Base-by-base conservation (phyloP, 2,113 vertebrate species). In the Phasianus colchicus region DNA sequence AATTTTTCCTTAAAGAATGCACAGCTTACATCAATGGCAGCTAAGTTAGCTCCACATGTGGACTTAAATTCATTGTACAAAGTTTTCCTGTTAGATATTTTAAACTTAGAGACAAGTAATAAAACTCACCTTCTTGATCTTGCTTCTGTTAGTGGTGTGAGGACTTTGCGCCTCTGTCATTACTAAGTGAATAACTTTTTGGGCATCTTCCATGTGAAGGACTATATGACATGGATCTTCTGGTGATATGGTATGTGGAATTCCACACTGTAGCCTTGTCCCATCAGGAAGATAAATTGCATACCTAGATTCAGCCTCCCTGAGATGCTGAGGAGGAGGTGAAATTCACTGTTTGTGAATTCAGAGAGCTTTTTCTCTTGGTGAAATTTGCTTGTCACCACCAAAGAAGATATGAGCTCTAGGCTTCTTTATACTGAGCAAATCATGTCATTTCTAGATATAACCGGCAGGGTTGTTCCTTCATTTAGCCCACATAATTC, bases 361-460 rank as follows among this genome's bases (percentile, higher is more conserved):
- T 78, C 64, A 78, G 42, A 67, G 69, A 78, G 38, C 63, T 93
- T 19, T 81, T 86, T 52, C 65, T 86, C 77, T 72, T 34, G 50
- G 52, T 92, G 47, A 75, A 66, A 36, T 92, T 86, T 81, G 30
- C 47, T 86, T 92, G 70, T 92, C 73, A 66, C 25, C 80, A 75
- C 32, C 6, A 5, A 84, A 78, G 61, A 86, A 78, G 60, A 27
- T 84, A 58, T 13, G 38, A 86, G 73, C 83, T 74, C 32, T 72
- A 89, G 83, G 50, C 69, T 94, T 43, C 81, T 90, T 81, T 93
- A 78, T 64, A 75, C 58, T 88, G 76, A 89, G 73, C 69, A 92
- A n/a, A 83, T 79, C 54, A 57, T 58, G 89, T 88, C 11, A 32
- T 88, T n/a, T 42, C 69, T 83, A 88, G 86, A 86, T 58, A 43